phyloP scores from a whole-genome alignment of 2,888 invertebrate species.

The Doris montereyensis region DNA sequence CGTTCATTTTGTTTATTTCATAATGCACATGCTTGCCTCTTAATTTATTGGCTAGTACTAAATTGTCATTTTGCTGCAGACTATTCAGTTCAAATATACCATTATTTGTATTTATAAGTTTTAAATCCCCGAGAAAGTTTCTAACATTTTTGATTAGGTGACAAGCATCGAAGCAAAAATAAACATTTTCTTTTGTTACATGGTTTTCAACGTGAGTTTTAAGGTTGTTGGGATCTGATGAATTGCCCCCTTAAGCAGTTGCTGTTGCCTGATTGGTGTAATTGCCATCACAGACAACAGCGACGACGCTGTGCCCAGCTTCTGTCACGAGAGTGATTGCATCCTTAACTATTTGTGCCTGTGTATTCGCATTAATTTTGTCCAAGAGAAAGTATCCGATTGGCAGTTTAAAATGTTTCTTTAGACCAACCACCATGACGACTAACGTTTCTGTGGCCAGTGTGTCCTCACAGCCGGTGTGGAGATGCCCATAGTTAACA shows the following conservation, averaged over 20 bases:
- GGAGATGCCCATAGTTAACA: too few species aligned
- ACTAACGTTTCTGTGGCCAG: background rate
- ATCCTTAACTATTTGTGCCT: conserved; percentile 20
- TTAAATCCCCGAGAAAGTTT: background rate
- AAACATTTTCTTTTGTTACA: too few species aligned
- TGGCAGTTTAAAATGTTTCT: conserved; percentile 3
- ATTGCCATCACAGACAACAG: conserved; percentile 23
- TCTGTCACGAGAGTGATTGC: background rate
- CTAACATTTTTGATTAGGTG: conserved; percentile 26
- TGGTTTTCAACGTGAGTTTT: background rate
- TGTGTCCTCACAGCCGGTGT: background rate
- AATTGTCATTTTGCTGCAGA: background rate
- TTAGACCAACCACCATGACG: conserved; percentile 21
- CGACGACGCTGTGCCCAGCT: background rate
- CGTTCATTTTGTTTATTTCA: conserved; percentile 23
- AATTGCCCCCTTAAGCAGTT: background rate
- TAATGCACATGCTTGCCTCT: conserved; percentile 5
- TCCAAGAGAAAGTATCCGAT: conserved; percentile 5
- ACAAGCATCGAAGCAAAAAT: conserved; percentile 28
- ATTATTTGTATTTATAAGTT: background rate
- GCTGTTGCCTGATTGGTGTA: conserved; percentile 25
- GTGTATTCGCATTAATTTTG: background rate
- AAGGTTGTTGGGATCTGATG: background rate
- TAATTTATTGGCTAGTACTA: conserved; percentile 10
- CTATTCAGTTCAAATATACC: conserved; percentile 6